Evolutionary conservation across 2,797 vertebrate species (phyloP), one percentile per base, ranked within the genome.

Genomic region (Poecilia picta): DNA sequence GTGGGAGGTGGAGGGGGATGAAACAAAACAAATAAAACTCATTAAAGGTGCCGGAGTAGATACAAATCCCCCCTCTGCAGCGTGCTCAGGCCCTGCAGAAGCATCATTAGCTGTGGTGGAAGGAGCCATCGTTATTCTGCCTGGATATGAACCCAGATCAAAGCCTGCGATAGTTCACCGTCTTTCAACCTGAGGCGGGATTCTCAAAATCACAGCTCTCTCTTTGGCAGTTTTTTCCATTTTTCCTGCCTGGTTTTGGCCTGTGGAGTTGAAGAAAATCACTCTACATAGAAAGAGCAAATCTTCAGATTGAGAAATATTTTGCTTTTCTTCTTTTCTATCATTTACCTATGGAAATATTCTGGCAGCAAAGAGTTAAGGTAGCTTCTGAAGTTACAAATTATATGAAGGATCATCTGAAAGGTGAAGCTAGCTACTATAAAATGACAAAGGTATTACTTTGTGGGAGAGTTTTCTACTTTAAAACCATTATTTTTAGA

Each of bases 21-120:
- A 93, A 93, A 89, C 83, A 89, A 89, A 94, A 94, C 90, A 94
- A 93, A 94, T 92, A 93, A 88, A 93, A 91, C 90, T 94, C 90
- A 94, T 94, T 93, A 93, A 89, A 90, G 85, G 79, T 77, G 83
- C 87, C 82, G 49, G 78, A 82, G 83, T 85, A 89, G 80, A 1
- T 88, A 86, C 83, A 91, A 90, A 91, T 85, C 89, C 85, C 83
- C 66, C 82, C 47, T 76, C 76, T 75, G 82, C 82, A 74, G 78
- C 53, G 13, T 72, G 76, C 74, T 81, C 74, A 82, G 68, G 59
- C 85, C 75, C 83, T 72, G 25, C 91, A 90, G 89, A 89, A 39
- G 68, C 91, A 89, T 94, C 91, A 92, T 93, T 94, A 93, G 86
- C 83, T 45, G 33, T 8, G 73, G 87, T 88, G 89, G 87, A 79